phyloP scores from a whole-genome alignment of 2,888 invertebrate species.

The Athrips mouffetella region DNA sequence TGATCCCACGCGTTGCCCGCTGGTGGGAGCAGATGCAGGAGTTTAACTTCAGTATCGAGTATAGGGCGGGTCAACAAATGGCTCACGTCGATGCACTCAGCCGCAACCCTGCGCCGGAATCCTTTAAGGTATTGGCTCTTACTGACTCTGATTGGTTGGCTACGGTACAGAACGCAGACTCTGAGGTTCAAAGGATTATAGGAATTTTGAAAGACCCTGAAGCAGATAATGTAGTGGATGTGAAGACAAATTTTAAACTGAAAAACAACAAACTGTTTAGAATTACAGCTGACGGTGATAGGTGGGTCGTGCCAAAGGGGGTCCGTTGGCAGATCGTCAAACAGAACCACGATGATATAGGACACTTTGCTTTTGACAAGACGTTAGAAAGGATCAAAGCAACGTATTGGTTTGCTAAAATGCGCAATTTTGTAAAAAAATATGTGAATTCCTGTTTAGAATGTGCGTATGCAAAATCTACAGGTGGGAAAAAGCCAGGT shows the following conservation, averaged over 20 bases:
- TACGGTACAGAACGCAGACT: conserved; percentile 22
- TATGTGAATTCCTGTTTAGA: conserved; percentile 10
- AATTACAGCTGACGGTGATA: no score
- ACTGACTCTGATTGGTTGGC: conserved; percentile 17
- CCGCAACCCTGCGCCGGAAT: conserved; percentile 23
- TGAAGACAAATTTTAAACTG: conserved; percentile 19
- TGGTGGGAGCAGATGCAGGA: conserved; percentile 38
- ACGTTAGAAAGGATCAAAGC: conserved; percentile 6
- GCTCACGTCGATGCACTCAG: conserved; percentile 40
- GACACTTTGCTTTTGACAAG: conserved; percentile 20
- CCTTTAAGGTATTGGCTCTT: background rate
- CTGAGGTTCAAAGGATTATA: conserved; percentile 21
- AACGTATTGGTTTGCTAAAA: conserved; percentile 13
- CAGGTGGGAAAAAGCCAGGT: no score
- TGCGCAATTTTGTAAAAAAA: conserved; percentile 9
- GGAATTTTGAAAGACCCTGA: conserved; percentile 21
- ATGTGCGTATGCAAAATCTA: conserved; percentile 13
- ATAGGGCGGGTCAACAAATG: conserved; percentile 29
- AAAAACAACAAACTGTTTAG: conserved; percentile 16
- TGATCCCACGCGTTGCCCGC: conserved; percentile 32
- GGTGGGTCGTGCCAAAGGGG: no score
- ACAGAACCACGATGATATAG: conserved; percentile 22
- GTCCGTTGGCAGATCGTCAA: conserved; percentile 19
- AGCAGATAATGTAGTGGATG: conserved; percentile 13
- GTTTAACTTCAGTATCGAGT: conserved; percentile 32